Percentiles rank a stretch among this genome's conserved stretches.
Conservation (phyloP, 2,797 vertebrate genomes). For the Enteromius unitaeniatus region DNA sequence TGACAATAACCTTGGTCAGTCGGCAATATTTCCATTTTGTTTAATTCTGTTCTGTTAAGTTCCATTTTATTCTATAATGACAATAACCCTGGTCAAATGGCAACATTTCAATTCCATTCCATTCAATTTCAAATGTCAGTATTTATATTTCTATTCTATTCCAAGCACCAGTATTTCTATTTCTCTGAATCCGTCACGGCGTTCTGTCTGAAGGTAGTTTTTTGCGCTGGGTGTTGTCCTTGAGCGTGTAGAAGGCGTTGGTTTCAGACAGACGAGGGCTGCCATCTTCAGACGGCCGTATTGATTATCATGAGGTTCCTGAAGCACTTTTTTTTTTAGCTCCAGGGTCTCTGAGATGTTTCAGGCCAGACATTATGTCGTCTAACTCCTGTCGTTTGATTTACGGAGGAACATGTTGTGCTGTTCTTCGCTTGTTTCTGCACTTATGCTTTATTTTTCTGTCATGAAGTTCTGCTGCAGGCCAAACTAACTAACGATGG, state of each 20-base stretch:
- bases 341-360: constrained; percentile 58
- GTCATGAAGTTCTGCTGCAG: neutral
- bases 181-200: neutral
- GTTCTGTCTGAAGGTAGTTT: neutral
- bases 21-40: neutral
- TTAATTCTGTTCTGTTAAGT: no score
- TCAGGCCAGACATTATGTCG: constrained; percentile 50
- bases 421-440: constrained; percentile 25
- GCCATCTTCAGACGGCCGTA: constrained; percentile 58
- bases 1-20: neutral
- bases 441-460: constrained; percentile 27
- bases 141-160: no score
- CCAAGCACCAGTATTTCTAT: neutral
- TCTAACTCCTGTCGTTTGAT: constrained; percentile 61
- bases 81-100: neutral
- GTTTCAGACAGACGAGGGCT: constrained; percentile 58
- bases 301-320: constrained; percentile 64
- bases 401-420: constrained; percentile 47
- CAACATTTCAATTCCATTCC: no score
- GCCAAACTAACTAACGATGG: neutral
- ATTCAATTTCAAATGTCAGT: no score
- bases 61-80: neutral
- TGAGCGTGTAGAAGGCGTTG: constrained; percentile 36
- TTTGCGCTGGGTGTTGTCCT: constrained; percentile 34
- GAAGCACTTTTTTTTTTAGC: constrained; percentile 48